These are phyloP conservation scores for Brachionus angularis DNA, from an alignment of 1,140 invertebrate genomes.

Conservation along the genomic window DNA sequence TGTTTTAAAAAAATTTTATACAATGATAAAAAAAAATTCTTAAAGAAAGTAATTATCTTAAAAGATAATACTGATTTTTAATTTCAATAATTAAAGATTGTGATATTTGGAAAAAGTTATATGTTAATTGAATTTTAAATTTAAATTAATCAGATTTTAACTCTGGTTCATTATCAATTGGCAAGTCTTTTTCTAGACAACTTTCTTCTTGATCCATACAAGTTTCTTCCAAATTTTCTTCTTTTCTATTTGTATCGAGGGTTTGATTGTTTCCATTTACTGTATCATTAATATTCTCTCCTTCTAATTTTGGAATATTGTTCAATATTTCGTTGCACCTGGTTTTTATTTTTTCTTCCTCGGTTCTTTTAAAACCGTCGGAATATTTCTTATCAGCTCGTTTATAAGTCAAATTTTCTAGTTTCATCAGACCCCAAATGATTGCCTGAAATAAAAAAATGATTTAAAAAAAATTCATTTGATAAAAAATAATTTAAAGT, in stretches of 20 bases:
- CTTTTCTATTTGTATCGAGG: neutral
- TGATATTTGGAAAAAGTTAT: too few relatives aligned
- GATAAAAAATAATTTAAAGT: neutral
- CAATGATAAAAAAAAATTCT: too few relatives aligned
- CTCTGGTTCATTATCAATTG: neutral
- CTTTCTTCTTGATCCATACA: constrained; percentile 3
- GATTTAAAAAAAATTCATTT: neutral
- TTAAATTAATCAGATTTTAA: too few relatives aligned
- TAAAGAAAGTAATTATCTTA: too few relatives aligned
- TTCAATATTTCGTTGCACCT: constrained; percentile 37
- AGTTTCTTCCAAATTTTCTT: neutral
- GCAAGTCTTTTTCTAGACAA: neutral
- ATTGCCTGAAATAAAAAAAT: constrained; percentile 8
- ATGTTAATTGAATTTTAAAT: too few relatives aligned
- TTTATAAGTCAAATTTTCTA: neutral
- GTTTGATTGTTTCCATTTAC: neutral
- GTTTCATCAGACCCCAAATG: constrained; percentile 1
- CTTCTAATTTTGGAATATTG: neutral
- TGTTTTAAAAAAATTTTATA: too few relatives aligned
- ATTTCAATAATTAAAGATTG: too few relatives aligned
- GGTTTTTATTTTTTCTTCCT: constrained; percentile 24
- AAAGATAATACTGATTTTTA: too few relatives aligned
- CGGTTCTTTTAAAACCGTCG: constrained; percentile 27
- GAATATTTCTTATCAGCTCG: neutral
- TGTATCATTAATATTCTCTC: neutral